A percentile compares a stretch with the other conserved stretches of the same genome.
Conservation (phyloP, 2,888 invertebrate species). For the Agrotis ipsilon region DNA sequence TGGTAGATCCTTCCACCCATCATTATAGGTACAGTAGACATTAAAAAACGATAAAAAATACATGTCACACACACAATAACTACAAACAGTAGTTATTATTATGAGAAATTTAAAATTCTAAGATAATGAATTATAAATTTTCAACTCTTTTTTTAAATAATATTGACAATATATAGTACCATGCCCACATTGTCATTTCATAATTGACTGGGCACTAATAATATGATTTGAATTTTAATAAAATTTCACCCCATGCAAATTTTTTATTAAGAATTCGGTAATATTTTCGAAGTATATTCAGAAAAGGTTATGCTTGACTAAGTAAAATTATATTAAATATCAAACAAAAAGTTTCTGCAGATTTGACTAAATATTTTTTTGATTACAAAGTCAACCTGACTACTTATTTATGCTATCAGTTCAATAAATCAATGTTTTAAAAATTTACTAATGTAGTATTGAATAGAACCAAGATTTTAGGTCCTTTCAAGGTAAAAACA, state of each 20-base stretch:
- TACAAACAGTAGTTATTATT: conserved; percentile 72
- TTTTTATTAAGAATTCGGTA: conserved; percentile 17
- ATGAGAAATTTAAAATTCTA: conserved; percentile 42
- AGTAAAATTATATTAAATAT: too few relatives aligned
- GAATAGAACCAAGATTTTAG: too few relatives aligned
- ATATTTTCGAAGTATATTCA: conserved; percentile 13
- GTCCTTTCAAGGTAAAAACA: too few relatives aligned
- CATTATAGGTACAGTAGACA: conserved; percentile 90
- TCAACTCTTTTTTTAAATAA: neutral
- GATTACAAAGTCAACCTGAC: too few relatives aligned
- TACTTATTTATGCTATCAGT: too few relatives aligned
- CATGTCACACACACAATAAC: conserved; percentile 89
- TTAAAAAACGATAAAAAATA: conserved; percentile 90
- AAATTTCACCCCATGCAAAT: conserved; percentile 47
- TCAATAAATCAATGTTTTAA: too few relatives aligned
- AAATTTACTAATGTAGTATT: too few relatives aligned
- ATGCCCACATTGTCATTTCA: conserved; percentile 58
- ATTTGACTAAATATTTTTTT: too few relatives aligned
- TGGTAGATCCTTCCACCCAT: conserved; percentile 92
- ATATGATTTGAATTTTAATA: conserved; percentile 22
- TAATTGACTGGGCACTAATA: conserved; percentile 9
- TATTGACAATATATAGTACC: conserved; percentile 47
- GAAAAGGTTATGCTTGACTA: conserved; percentile 27
- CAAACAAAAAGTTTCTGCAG: too few relatives aligned
- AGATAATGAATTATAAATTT: conserved; percentile 12